Conservation (phyloP, 2,888 invertebrate species). For the Drosophila dives region DNA sequence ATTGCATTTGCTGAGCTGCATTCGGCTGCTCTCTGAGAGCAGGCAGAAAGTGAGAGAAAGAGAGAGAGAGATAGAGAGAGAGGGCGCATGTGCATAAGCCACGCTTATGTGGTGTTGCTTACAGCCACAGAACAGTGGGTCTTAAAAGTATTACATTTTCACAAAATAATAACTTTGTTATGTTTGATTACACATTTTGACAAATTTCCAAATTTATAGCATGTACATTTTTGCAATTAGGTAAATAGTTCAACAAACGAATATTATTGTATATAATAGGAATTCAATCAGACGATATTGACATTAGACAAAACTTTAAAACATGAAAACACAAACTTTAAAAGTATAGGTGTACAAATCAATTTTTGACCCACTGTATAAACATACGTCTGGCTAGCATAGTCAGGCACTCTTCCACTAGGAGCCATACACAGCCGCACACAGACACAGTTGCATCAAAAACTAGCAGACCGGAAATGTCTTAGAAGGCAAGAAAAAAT, state of each 20-base stretch:
- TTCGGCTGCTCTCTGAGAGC: slow-evolving; percentile 28
- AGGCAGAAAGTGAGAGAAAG: neutral
- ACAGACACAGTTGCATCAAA: slow-evolving; percentile 10
- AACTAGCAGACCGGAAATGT: slow-evolving; percentile 59
- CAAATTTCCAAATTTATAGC: neutral
- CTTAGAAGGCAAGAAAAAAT: slow-evolving; percentile 37
- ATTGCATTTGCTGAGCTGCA: slow-evolving; percentile 72
- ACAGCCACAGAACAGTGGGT: slow-evolving; percentile 1
- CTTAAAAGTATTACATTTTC: neutral
- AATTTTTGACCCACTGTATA: neutral
- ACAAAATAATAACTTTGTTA: neutral
- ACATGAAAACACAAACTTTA: neutral
- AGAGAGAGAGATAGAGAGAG: neutral
- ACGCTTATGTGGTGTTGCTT: slow-evolving; percentile 30
- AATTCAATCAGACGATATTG: neutral
- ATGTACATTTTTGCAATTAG: neutral
- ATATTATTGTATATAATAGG: neutral
- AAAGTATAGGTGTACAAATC: neutral
- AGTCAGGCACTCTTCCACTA: slow-evolving; percentile 16
- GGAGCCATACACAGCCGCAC: neutral
- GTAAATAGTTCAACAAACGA: neutral
- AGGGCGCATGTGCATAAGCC: slow-evolving; percentile 56
- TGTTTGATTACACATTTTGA: neutral
- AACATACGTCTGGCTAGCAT: slow-evolving; percentile 1
- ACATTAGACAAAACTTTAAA: neutral